Base-by-base conservation (phyloP, 2,113 vertebrate species). In the Xenus cinereus region DNA sequence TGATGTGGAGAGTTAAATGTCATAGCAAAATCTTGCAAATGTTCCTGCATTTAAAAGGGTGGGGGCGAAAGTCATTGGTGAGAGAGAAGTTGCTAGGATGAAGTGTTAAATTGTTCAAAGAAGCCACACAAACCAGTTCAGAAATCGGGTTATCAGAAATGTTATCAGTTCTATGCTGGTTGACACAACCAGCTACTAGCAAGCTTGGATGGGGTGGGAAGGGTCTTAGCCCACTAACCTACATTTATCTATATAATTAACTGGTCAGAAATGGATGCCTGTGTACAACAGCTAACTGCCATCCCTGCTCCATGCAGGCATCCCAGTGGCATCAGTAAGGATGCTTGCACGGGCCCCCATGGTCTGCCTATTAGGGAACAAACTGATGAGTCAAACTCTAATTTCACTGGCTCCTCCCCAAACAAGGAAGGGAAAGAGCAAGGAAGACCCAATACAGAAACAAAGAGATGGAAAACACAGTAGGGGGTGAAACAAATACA, bases 21-120 rank as follows among this genome's bases (percentile, higher is more conserved):
- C 62, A 67, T 9, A 64, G 87, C 45, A 94, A 95, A 93, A 96
- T 77, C 69, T 92, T 77, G 78, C 93, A 79, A 72, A 92, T 59
- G 77, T 74, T 94, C 85, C 87, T 89, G 75, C 71, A 84, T 72
- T 89, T 91, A 87, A 76, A 78, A 53, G 9, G 45, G 46, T 46
- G 23, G 51, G 14, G 41, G 68, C 28, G n/a, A 33, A 13, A 50
- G 35, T 74, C 54, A 84, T 73, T 84, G 64, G 68, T 88, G 87
- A 57, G 18, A 90, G n/a, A 95, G 22, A 48, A 22, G 20, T 76
- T 68, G 27, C 45, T 45, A 84, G 66, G 75, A 68, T 41, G 26
- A 94, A 82, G 72, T 32, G 56, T 50, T 56, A 41, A 13, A 14
- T n/a, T 37, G 11, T 48, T 90, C 62, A 81, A 73, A 67, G 63